Percentiles rank a stretch among this genome's conserved stretches.
Conservation (phyloP, 1,140 invertebrate species). For the Amyelois transitella region DNA sequence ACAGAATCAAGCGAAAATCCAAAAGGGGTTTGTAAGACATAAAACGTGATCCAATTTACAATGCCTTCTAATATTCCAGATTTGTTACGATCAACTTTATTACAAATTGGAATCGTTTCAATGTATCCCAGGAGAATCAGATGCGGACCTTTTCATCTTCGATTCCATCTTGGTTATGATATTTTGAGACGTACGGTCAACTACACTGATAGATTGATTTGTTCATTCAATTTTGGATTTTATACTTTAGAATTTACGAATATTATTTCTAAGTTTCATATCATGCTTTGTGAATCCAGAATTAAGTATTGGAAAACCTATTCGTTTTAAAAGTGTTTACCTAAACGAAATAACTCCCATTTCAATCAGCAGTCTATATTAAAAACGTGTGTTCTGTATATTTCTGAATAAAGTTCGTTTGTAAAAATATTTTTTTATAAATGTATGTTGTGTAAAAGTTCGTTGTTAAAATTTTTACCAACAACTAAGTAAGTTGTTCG, state of each 20-base stretch:
- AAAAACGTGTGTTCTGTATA: no score
- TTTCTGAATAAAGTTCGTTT: no score
- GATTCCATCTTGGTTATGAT: constrained; percentile 19
- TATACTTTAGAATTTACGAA: background rate
- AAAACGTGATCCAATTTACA: constrained; percentile 52
- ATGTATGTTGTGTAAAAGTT: no score
- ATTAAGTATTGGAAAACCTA: no score
- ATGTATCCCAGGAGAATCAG: constrained; percentile 28
- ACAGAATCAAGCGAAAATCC: constrained; percentile 21
- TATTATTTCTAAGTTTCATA: background rate
- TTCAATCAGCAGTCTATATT: no score
- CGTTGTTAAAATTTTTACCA: no score
- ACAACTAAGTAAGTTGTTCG: no score
- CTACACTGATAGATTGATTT: constrained; percentile 1
- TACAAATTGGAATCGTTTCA: constrained; percentile 45
- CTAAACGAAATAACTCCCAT: no score
- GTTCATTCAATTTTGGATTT: background rate
- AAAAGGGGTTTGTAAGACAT: constrained; percentile 28
- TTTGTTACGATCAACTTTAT: constrained; percentile 41
- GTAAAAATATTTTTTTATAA: no score
- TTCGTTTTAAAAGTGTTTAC: no score
- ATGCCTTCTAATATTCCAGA: constrained; percentile 40
- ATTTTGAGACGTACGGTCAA: constrained; percentile 9
- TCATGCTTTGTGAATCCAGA: no score
- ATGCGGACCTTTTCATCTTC: constrained; percentile 22